Conservation (phyloP, 1,140 invertebrate species). For the Lordiphosa collinella region DNA sequence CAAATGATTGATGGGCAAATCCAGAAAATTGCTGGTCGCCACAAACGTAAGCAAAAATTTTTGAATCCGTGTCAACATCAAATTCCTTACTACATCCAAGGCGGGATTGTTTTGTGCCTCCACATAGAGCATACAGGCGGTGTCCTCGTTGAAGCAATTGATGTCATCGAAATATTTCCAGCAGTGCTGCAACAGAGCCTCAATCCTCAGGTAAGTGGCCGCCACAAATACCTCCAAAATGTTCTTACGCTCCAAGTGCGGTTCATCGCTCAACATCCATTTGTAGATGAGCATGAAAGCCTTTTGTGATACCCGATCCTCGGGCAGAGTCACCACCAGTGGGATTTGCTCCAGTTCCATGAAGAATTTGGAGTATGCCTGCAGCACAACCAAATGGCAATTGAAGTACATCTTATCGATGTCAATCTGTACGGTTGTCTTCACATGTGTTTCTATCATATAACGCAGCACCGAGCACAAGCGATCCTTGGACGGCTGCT, state of each 20-base stretch:
- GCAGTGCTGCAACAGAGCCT: constrained; percentile 86
- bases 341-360: constrained; percentile 25
- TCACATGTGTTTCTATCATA: constrained; percentile 58
- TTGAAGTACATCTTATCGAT: constrained; percentile 62
- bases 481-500: constrained; percentile 39
- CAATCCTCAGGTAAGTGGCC: constrained; percentile 85
- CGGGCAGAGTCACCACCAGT: constrained; percentile 27
- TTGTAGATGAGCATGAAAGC: constrained; percentile 87
- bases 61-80: constrained; percentile 88
- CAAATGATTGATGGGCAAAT: constrained; percentile 84
- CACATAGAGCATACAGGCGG: constrained; percentile 83
- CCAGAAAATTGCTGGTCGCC: constrained; percentile 85
- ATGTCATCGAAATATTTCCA: constrained; percentile 85
- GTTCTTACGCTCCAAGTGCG: constrained; percentile 83
- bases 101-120: constrained; percentile 81
- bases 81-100: constrained; percentile 70
- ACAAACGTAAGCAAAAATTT: constrained; percentile 87
- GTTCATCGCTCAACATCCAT: constrained; percentile 88
- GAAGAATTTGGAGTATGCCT: constrained; percentile 68
- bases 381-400: constrained; percentile 65
- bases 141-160: constrained; percentile 86
- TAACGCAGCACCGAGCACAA: constrained; percentile 41
- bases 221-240: constrained; percentile 85
- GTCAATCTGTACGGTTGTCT: constrained; percentile 59
- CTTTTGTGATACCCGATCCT: constrained; percentile 81